Evolutionary conservation across 2,888 invertebrate species (phyloP).

Genomic region (Anthophora plumipes): DNA sequence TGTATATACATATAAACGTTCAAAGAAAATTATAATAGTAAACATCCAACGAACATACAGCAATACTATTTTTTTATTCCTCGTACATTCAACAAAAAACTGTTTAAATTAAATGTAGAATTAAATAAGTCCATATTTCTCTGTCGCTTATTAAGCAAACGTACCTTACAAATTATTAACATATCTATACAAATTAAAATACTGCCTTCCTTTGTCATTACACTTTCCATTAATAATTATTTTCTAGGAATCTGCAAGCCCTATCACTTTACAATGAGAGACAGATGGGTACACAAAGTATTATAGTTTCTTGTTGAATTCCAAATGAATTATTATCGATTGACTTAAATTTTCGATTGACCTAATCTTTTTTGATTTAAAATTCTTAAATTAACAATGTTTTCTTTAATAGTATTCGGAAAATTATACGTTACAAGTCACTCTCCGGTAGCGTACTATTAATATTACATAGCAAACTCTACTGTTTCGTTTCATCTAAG

Average conservation of each 20-base stretch:
- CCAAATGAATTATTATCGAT: not conserved
- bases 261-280: constrained; percentile 75
- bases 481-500: constrained; percentile 11
- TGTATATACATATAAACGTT: constrained; percentile 73
- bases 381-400: constrained; percentile 1
- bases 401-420: constrained; percentile 14
- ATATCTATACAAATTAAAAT: constrained; percentile 64
- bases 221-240: constrained; percentile 68
- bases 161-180: constrained; percentile 63
- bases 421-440: constrained; percentile 5
- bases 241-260: constrained; percentile 77
- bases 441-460: constrained; percentile 8
- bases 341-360: too few species aligned
- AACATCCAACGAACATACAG: constrained; percentile 51
- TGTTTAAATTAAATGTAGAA: constrained; percentile 47
- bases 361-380: too few species aligned
- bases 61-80: constrained; percentile 49
- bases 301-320: constrained; percentile 10
- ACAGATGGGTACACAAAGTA: constrained; percentile 62
- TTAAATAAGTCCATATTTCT: constrained; percentile 59
- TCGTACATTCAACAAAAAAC: constrained; percentile 45
- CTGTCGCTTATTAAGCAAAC: constrained; percentile 59
- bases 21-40: constrained; percentile 49
- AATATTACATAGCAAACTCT: constrained; percentile 15
- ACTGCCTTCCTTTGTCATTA: constrained; percentile 60